phyloP scores from a whole-genome alignment of 2,113 vertebrate species.

The Pithys albifrons region DNA sequence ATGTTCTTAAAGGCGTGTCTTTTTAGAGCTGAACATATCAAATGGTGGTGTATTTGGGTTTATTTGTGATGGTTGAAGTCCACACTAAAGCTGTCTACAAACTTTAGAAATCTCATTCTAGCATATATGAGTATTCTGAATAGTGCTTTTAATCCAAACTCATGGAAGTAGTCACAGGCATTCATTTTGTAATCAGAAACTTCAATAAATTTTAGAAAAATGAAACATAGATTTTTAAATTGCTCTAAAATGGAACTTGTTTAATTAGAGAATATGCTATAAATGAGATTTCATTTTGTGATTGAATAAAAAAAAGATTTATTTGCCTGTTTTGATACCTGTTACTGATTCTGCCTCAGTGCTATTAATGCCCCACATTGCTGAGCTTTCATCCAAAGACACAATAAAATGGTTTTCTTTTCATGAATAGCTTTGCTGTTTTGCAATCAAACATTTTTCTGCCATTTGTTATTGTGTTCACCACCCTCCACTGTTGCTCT shows the following conservation, averaged over 20 bases:
- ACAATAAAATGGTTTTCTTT: conserved; percentile 55
- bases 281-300: conserved; percentile 1
- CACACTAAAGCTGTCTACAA: neutral
- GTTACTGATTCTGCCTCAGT: neutral
- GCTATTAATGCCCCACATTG: conserved; percentile 25
- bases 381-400: conserved; percentile 43
- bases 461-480: conserved; percentile 55
- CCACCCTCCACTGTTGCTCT: conserved; percentile 21
- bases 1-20: neutral
- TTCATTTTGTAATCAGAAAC: neutral
- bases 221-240: neutral
- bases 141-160: neutral
- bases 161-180: neutral
- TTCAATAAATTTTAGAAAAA: neutral
- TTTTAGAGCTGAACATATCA: neutral
- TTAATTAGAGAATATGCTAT: neutral
- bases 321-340: conserved; percentile 16
- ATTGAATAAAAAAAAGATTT: conserved; percentile 16
- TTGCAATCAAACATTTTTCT: conserved; percentile 39
- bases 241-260: neutral
- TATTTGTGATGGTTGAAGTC: conserved; percentile 3
- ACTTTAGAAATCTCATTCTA: neutral
- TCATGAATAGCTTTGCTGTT: conserved; percentile 62
- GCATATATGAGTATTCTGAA: neutral
- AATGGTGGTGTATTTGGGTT: neutral